Percentiles rank a stretch among this genome's conserved stretches.
Conservation (phyloP, 2,797 vertebrate species). For the Intellagama lesueurii region DNA sequence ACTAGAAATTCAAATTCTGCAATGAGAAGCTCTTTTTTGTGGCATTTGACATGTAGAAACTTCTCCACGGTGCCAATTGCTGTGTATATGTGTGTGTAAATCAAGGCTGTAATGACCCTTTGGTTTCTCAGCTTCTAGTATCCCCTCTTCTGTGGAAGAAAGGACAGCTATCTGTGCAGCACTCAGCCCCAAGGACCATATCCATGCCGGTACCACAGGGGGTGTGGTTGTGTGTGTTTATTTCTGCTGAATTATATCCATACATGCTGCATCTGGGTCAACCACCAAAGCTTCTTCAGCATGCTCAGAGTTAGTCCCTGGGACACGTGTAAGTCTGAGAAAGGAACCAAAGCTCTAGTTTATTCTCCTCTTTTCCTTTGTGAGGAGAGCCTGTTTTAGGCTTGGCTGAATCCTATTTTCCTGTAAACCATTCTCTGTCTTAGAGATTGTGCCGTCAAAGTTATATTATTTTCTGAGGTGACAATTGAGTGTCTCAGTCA, state of each 20-base stretch:
- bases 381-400: background rate
- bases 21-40: no score
- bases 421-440: slow-evolving; percentile 5
- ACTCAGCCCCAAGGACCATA: no score
- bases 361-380: background rate
- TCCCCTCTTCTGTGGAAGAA: background rate
- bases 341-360: background rate
- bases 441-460: background rate
- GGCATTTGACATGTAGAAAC: no score
- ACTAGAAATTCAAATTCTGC: no score
- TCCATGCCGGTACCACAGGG: no score
- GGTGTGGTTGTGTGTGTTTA: background rate
- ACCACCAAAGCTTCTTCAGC: background rate
- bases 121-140: no score
- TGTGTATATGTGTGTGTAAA: no score
- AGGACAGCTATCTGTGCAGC: background rate
- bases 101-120: no score
- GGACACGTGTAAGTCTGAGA: background rate
- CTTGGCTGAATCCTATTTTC: slow-evolving; percentile 25
- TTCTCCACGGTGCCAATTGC: no score
- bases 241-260: background rate
- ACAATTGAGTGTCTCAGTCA: slow-evolving; percentile 3
- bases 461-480: slow-evolving; percentile 17
- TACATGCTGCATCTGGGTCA: background rate
- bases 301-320: background rate